Conservation (phyloP, 2,113 vertebrate genomes). For the Pollimyrus isidori region DNA sequence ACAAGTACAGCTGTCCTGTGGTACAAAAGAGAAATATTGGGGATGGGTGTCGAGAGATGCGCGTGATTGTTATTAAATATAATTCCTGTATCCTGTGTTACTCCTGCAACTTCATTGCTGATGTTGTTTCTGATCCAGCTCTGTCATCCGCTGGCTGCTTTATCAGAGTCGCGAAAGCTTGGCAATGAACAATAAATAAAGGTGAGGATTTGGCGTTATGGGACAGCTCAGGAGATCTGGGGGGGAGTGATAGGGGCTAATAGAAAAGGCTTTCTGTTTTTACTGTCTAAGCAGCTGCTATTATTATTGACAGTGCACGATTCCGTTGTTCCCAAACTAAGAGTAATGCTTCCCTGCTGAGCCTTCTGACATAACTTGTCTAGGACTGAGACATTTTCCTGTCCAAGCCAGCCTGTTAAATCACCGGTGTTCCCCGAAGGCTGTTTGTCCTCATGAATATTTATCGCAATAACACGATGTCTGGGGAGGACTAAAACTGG, state of each 20-base stretch:
- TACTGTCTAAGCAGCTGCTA: background rate
- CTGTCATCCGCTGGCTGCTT: background rate
- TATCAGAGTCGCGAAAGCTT: background rate
- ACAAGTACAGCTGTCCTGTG: background rate
- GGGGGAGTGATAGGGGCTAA: background rate
- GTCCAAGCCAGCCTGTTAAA: conserved; percentile 6
- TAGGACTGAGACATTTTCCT: background rate
- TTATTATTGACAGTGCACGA: conserved; percentile 5
- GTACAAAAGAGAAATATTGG: background rate
- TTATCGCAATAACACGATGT: background rate
- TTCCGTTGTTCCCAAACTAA: background rate
- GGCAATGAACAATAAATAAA: background rate
- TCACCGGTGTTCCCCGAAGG: background rate
- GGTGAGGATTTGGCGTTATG: background rate
- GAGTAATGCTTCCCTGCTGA: conserved; percentile 3
- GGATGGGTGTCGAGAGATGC: background rate
- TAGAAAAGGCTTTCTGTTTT: background rate
- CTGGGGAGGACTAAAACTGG: background rate
- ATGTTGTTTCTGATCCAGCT: background rate
- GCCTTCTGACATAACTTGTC: conserved; percentile 10
- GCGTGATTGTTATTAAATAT: background rate
- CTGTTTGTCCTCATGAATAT: conserved; percentile 16
- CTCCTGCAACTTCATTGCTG: background rate
- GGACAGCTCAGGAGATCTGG: background rate
- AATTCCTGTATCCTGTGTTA: background rate